Conservation (phyloP, 1,140 invertebrate species). For the Popillia japonica region DNA sequence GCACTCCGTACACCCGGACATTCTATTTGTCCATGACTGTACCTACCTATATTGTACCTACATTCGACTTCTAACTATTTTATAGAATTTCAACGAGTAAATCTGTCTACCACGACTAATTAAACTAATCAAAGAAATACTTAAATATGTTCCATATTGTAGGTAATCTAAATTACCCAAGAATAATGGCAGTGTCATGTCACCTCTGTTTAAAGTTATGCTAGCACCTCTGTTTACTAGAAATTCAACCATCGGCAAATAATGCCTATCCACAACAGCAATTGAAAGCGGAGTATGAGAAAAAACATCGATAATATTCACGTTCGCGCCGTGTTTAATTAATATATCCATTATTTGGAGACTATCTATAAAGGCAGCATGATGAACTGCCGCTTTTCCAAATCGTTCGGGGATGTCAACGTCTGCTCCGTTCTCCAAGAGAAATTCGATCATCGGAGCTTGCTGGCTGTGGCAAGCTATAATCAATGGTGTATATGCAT, state of each 20-base stretch:
- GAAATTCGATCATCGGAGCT: neutral
- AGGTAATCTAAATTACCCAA: conserved; percentile 8
- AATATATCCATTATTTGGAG: neutral
- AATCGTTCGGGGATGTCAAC: conserved; percentile 35
- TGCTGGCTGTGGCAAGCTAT: neutral
- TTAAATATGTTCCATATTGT: too few species aligned
- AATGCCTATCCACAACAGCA: conserved; percentile 24
- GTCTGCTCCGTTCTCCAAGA: conserved; percentile 23
- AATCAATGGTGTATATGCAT: conserved; percentile 17
- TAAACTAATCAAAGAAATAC: too few species aligned
- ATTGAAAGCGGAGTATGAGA: conserved; percentile 35
- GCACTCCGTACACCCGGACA: too few species aligned
- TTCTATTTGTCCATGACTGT: too few species aligned
- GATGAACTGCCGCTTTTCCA: conserved; percentile 25
- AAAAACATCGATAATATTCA: conserved; percentile 23
- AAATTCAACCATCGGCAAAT: conserved; percentile 34
- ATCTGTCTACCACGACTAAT: too few species aligned
- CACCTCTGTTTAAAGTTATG: conserved; percentile 1
- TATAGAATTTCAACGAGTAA: too few species aligned
- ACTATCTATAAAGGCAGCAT: neutral
- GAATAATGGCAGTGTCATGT: conserved; percentile 28
- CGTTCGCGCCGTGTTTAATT: conserved; percentile 6
- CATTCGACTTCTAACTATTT: too few species aligned
- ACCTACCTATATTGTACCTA: too few species aligned
- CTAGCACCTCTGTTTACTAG: conserved; percentile 28